Base-by-base conservation (phyloP, 1,140 invertebrate species). In the Conus ventricosus region DNA sequence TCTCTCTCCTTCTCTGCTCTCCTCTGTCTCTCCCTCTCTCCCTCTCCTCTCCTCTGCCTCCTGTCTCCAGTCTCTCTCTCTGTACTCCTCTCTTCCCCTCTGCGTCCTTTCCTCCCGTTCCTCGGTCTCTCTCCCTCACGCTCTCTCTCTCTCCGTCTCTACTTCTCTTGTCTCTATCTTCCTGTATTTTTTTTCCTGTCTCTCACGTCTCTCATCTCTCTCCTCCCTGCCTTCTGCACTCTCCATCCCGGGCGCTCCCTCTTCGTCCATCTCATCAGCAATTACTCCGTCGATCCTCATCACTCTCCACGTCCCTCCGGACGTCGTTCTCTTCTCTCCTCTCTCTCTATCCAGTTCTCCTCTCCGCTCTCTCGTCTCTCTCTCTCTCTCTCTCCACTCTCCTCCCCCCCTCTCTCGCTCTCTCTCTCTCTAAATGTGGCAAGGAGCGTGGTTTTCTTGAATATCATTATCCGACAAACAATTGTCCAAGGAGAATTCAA, bases 71-170 rank as follows among this genome's bases (percentile, higher is more conserved):
- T 80, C 17, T 57, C 55, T 78, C 86, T 71, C 20, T 17, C 20
- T 71, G 8, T 71, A 13, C 67, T 71, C 80, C 86, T 87, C 23
- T 39, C 27, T 87, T 39, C 27, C 27, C 80, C 27, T 82, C 80
- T 82, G 80, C 86, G 80, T 78, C 80, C 11, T 51, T 8, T 86
- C 15, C 54, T 75, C n/a, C 54, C 25, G 17, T 15, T 39, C n/a
- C 27, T 75, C 51, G 15, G 8, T 75, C 67, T 86, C 63, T 71
- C 11, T 13, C 25, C 75, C 63, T 39, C 39, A 17, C 25, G 17
- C 85, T 17, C 80, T 17, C 6, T 23, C 54, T 55, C 13, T 11
- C 5, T 80, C 27, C 55, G 6, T 8, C 53, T 53, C 6, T 27
- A 25, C 27, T 17, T 63, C 60, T 51, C 20, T 17, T 23, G 67